These are phyloP conservation scores for Shinisaurus crocodilurus DNA, from an alignment of 2,113 vertebrate species.

Conservation along the genomic window DNA sequence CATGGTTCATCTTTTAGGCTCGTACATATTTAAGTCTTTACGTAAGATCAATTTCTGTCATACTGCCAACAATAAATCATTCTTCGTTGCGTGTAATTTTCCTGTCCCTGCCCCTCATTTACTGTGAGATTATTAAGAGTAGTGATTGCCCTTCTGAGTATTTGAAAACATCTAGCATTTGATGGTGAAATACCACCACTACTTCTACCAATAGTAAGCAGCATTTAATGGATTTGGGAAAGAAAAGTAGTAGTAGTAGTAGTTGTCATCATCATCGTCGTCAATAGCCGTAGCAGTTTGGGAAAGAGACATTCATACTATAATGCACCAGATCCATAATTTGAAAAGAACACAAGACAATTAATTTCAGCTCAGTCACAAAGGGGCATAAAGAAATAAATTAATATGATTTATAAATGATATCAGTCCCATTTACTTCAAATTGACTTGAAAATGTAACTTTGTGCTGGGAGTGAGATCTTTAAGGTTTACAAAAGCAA, in stretches of 20 bases:
- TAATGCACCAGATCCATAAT: neutral
- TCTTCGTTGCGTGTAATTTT: neutral
- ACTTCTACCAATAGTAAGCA: neutral
- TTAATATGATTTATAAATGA: neutral
- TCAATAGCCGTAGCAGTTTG: neutral
- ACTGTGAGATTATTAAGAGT: neutral
- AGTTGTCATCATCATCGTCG: neutral
- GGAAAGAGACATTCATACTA: neutral
- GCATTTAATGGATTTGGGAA: neutral
- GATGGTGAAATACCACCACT: neutral
- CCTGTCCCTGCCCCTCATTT: neutral
- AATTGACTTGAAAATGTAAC: neutral
- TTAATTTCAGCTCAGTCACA: neutral
- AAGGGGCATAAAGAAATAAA: neutral
- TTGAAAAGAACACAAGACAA: neutral
- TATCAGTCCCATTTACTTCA: neutral
- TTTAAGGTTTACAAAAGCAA: neutral
- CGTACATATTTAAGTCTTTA: slow-evolving; percentile 9
- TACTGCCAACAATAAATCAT: slow-evolving; percentile 13
- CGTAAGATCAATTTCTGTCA: slow-evolving; percentile 19
- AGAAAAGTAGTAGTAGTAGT: neutral
- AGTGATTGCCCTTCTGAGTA: neutral
- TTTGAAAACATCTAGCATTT: neutral
- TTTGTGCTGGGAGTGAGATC: neutral
- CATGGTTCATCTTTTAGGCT: slow-evolving; percentile 5